Conservation (phyloP, 2,113 vertebrate genomes). For the Mesoclemmys tuberculata region DNA sequence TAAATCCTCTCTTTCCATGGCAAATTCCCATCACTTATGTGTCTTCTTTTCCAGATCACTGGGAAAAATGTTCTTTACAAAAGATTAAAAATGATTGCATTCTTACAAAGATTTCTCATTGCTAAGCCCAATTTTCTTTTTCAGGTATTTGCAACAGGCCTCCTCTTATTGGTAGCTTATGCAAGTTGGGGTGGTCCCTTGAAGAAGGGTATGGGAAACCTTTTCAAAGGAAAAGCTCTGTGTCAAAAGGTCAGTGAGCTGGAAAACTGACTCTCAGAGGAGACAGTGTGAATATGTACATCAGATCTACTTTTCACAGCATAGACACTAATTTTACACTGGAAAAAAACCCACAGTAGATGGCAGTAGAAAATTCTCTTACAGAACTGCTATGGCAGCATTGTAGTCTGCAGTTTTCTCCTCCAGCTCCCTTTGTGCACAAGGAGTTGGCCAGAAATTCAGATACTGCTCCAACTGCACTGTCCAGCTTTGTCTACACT, state of each 20-base stretch:
- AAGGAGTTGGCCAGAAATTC: fast-evolving
- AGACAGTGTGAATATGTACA: not conserved
- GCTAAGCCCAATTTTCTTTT: not conserved
- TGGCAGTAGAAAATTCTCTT: not conserved
- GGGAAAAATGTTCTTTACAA: not conserved
- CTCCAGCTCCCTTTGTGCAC: not conserved
- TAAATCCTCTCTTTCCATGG: not conserved
- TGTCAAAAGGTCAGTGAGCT: not conserved
- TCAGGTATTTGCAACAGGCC: not conserved
- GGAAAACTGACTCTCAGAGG: not conserved
- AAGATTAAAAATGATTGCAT: not conserved
- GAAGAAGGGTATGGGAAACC: not conserved
- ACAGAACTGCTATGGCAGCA: not conserved
- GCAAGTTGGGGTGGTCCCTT: not conserved
- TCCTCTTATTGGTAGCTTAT: not conserved
- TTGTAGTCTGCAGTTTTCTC: not conserved
- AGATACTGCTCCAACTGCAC: not conserved
- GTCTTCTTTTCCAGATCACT: not conserved
- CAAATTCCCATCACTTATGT: not conserved
- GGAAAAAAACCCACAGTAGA: fast-evolving
- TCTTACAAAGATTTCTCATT: not conserved
- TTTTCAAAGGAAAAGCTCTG: not conserved
- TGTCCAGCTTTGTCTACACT: fast-evolving
- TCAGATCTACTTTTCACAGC: not conserved
- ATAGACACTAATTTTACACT: not conserved